Evolutionary conservation across 2,888 invertebrate species (phyloP), one percentile per base, ranked within the genome.

Genomic region (Tenthredo amoena): DNA sequence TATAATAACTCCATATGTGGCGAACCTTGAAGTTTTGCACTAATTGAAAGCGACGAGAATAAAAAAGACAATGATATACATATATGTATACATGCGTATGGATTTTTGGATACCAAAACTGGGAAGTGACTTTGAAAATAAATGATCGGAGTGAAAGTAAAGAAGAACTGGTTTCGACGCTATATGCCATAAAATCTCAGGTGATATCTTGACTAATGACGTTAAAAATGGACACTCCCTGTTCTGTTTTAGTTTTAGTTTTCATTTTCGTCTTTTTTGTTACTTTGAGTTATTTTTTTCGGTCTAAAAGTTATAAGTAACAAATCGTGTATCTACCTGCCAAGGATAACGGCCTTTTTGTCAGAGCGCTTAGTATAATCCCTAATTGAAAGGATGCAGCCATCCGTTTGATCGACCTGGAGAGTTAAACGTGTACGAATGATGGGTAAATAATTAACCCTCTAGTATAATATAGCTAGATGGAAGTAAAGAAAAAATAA

Each of bases 241-340:
- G 71, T 68, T 47, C 5, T 18, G 15, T 18, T 68, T 47, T 77
- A 18, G 15, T 40, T 77, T 50, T 31, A 31, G 0, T 18, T 55
- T 55, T 77, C 6, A n/a, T 50, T 50, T 50, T 26, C 15, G 6
- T 77, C 34, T 2, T 55, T 77, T 55, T 34, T 77, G 2, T 34
- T 34, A 31, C 34, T 55, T 77, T 18, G 50, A 55, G 31, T 37
- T 43, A n/a, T 74, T 55, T 31, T 31, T 26, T 50, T 50, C 10
- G 1, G 26, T 18, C 40, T 40, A 37, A 65, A 85, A 72, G 10
- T 87, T 85, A 85, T 74, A 84, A 88, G 89, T 88, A 90, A 90
- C 89, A 91, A 91, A 89, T 89, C 89, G 86, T 89, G 89, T 90
- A 89, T 85, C 88, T 86, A 87, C 82, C 87, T 81, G 87, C 82